Percentiles rank a stretch among this genome's conserved stretches.
phyloP scores from a whole-genome alignment of 2,113 vertebrate species.

The Salvelinus alpinus region DNA sequence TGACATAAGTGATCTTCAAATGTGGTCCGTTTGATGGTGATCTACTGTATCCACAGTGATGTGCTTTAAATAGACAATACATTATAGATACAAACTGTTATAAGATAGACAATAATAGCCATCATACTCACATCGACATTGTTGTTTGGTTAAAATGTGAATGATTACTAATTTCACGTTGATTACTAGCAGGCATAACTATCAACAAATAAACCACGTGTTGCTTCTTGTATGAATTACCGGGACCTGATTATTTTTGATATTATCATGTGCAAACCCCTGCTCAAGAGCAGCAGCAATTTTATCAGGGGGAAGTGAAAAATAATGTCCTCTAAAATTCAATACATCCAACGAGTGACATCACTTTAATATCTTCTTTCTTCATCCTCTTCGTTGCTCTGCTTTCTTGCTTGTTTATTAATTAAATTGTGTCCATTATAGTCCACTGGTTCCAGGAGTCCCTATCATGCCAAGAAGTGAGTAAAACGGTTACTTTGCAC shows the following conservation, averaged over 20 bases:
- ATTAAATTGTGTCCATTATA: slow-evolving; percentile 62
- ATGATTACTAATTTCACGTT: not conserved
- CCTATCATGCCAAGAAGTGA: slow-evolving; percentile 53
- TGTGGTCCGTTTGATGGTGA: not conserved
- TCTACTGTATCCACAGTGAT: not conserved
- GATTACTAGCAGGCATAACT: not conserved
- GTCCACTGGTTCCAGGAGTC: slow-evolving; percentile 44
- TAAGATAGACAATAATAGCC: no score
- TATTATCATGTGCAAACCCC: not conserved
- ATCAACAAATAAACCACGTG: not conserved
- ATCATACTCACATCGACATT: no score
- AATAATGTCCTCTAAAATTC: not conserved
- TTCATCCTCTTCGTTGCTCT: slow-evolving; percentile 51
- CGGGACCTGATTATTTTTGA: slow-evolving; percentile 48
- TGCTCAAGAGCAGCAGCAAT: not conserved
- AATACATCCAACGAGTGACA: slow-evolving; percentile 31
- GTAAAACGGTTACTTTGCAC: slow-evolving; percentile 36
- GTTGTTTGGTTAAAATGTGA: not conserved
- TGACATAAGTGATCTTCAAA: not conserved
- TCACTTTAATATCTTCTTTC: slow-evolving; percentile 58
- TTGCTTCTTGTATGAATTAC: slow-evolving; percentile 10
- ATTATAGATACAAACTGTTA: no score
- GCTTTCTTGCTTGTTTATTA: slow-evolving; percentile 58
- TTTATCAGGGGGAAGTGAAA: not conserved
- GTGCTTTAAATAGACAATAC: no score